A percentile compares a stretch with the other conserved stretches of the same genome.
Evolutionary conservation across 1,140 invertebrate species (phyloP).

Genomic region (Muscidifurax raptorellus): DNA sequence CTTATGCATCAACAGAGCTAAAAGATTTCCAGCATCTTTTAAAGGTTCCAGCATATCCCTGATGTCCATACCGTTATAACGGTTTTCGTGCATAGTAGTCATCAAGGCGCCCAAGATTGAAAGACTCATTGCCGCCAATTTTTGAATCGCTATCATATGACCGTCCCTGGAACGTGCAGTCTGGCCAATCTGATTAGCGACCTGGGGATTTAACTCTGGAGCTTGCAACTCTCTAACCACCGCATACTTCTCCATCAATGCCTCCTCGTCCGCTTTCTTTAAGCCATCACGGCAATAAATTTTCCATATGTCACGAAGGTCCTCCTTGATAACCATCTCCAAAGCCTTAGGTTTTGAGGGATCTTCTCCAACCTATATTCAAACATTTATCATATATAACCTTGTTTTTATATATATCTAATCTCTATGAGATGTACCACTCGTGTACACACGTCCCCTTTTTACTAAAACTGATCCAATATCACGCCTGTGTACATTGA

Average conservation of each 20-base stretch:
- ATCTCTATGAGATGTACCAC: no score
- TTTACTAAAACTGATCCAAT: no score
- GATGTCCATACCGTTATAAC: neutral
- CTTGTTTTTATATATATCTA: no score
- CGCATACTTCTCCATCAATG: constrained; percentile 21
- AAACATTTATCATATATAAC: no score
- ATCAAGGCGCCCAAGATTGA: neutral
- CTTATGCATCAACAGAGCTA: neutral
- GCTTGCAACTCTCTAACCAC: neutral
- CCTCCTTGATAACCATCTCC: neutral
- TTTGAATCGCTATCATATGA: constrained; percentile 6
- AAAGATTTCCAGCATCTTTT: neutral
- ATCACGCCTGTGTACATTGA: no score
- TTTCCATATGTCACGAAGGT: constrained; percentile 18
- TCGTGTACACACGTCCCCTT: no score
- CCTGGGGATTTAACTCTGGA: constrained; percentile 22
- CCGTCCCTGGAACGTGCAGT: constrained; percentile 8
- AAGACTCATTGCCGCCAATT: neutral
- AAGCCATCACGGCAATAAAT: neutral
- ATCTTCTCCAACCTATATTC: constrained; percentile 33
- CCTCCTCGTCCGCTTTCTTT: neutral
- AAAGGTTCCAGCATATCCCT: neutral
- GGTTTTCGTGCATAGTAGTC: neutral
- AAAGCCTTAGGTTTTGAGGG: neutral
- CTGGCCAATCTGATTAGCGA: neutral